These are phyloP conservation scores for Psylliodes chrysocephalus DNA, from an alignment of 2,888 invertebrate species.

Conservation along the genomic window DNA sequence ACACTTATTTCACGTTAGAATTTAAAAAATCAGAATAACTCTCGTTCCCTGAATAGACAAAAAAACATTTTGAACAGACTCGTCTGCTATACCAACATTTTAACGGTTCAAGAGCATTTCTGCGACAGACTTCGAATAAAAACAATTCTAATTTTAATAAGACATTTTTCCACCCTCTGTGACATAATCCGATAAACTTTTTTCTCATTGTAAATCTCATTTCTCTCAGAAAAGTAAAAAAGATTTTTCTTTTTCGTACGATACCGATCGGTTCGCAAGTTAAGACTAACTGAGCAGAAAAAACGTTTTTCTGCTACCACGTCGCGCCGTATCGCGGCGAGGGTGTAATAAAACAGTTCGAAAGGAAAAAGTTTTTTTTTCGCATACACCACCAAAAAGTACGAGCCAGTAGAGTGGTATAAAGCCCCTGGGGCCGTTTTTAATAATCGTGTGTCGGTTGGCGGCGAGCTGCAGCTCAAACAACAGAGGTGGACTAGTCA, in stretches of 20 bases:
- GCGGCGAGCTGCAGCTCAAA: not conserved
- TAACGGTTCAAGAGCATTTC: too few relatives aligned
- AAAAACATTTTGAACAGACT: too few relatives aligned
- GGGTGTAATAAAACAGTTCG: conserved; percentile 14
- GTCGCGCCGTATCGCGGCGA: not conserved
- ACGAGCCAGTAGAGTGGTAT: conserved; percentile 13
- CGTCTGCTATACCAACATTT: too few relatives aligned
- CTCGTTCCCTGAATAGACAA: too few relatives aligned
- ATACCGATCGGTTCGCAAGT: conserved; percentile 1
- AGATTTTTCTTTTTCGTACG: conserved; percentile 1
- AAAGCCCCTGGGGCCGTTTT: conserved; percentile 16
- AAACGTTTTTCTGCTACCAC: not conserved
- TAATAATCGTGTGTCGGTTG: conserved; percentile 17
- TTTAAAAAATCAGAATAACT: too few relatives aligned
- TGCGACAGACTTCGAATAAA: too few relatives aligned
- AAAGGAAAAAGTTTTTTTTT: conserved; percentile 10
- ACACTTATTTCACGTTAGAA: too few relatives aligned
- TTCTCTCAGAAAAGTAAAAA: not conserved
- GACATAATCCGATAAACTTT: too few relatives aligned
- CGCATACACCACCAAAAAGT: conserved; percentile 20
- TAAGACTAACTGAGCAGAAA: conserved; percentile 10
- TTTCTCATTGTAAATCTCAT: conserved; percentile 1
- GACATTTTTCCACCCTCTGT: too few relatives aligned
- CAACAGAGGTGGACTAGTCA: conserved; percentile 20
- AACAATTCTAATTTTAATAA: too few relatives aligned